phyloP scores from a whole-genome alignment of 2,113 vertebrate genomes.

The Corydoras maculifer region DNA sequence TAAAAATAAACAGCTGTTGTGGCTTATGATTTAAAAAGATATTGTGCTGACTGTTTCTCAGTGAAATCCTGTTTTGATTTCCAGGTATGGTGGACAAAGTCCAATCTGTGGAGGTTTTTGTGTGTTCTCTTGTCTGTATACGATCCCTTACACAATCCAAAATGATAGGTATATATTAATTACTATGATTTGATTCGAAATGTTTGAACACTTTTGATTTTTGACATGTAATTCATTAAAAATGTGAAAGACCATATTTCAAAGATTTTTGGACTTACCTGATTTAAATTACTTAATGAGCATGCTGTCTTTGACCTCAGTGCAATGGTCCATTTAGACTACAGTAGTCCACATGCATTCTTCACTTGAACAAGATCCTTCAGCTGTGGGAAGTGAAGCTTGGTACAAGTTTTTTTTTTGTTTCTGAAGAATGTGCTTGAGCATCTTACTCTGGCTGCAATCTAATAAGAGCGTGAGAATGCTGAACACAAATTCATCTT shows the following conservation, averaged over 20 bases:
- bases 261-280: neutral
- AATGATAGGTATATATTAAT: no score
- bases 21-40: neutral
- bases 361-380: slow-evolving; percentile 9
- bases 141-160: no score
- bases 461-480: slow-evolving; percentile 35
- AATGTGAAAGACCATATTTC: no score
- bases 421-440: slow-evolving; percentile 18
- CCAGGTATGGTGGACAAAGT: no score
- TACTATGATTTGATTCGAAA: no score
- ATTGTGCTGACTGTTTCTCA: neutral
- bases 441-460: slow-evolving; percentile 16
- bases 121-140: no score
- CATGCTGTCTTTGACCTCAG: neutral
- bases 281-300: slow-evolving; percentile 16
- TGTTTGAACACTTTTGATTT: no score
- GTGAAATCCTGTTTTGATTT: no score
- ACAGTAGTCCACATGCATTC: slow-evolving; percentile 9
- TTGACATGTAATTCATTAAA: no score
- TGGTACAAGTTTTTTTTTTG: slow-evolving; percentile 16
- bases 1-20: no score
- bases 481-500: slow-evolving; percentile 40
- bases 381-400: slow-evolving; percentile 23
- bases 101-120: no score
- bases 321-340: slow-evolving; percentile 13